phyloP scores from a whole-genome alignment of 2,888 invertebrate genomes.

The Hanleya hanleyi region DNA sequence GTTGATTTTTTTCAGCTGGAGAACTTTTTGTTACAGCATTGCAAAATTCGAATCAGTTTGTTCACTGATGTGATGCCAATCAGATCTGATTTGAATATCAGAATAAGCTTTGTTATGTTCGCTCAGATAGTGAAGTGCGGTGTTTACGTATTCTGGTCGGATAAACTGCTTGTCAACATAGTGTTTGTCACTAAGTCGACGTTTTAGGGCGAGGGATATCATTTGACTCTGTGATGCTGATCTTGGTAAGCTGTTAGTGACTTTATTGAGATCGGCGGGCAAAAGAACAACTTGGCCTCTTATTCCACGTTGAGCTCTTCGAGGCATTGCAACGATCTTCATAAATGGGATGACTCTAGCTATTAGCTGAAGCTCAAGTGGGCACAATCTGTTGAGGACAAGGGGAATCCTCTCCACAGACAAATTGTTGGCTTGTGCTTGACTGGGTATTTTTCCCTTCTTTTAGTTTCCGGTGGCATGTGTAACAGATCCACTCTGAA shows the following conservation, averaged over 20 bases:
- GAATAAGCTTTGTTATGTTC: neutral
- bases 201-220: neutral
- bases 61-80: conserved; percentile 6
- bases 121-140: neutral
- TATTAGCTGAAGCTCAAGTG: neutral
- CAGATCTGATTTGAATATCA: neutral
- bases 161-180: neutral
- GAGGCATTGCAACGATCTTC: neutral
- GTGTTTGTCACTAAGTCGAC: neutral
- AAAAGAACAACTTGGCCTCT: conserved; percentile 2
- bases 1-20: neutral
- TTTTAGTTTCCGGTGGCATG: neutral
- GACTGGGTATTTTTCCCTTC: conserved; percentile 1
- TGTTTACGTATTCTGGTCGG: neutral
- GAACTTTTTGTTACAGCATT: neutral
- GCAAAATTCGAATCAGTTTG: neutral
- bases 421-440: conserved; percentile 2
- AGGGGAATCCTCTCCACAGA: neutral
- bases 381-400: neutral
- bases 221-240: neutral
- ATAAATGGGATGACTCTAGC: conserved; percentile 5
- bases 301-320: neutral
- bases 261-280: neutral
- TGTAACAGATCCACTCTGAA: neutral
- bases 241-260: neutral